Evolutionary conservation across 1,140 invertebrate genomes (phyloP).

Genomic region (Trichoplusia ni): DNA sequence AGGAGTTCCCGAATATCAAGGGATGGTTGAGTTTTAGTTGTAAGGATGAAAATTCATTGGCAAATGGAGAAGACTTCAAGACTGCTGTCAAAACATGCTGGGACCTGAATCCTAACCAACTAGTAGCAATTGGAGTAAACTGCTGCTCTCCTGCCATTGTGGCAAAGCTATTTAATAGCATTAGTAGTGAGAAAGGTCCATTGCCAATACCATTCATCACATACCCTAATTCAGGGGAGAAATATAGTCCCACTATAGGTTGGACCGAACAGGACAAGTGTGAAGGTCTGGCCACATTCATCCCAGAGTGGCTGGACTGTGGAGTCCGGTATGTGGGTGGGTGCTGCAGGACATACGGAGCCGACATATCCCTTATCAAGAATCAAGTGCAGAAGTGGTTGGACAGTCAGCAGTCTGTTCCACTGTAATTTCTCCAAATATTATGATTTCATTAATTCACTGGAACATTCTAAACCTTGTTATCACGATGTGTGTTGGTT

Average conservation of each 20-base stretch:
- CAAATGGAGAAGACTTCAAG: conserved; percentile 89
- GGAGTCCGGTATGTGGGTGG: conserved; percentile 90
- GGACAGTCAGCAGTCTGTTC: too few species aligned
- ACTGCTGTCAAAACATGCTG: conserved; percentile 84
- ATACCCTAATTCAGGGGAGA: conserved; percentile 91
- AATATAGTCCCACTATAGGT: conserved; percentile 84
- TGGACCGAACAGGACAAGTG: conserved; percentile 82
- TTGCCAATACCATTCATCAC: conserved; percentile 85
- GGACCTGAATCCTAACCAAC: conserved; percentile 84
- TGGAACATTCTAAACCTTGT: too few species aligned
- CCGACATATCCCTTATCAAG: conserved; percentile 83
- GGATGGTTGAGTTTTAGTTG: conserved; percentile 93
- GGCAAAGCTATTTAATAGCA: conserved; percentile 82
- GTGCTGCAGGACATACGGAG: conserved; percentile 87
- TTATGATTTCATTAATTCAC: too few species aligned
- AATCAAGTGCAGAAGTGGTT: conserved; percentile 75
- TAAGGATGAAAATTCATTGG: conserved; percentile 82
- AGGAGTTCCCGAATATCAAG: conserved; percentile 86
- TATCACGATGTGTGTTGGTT: too few species aligned
- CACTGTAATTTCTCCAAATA: not conserved
- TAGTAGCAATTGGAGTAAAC: conserved; percentile 92
- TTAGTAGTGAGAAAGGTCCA: conserved; percentile 78
- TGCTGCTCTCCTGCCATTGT: conserved; percentile 85
- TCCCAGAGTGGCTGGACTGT: conserved; percentile 86
- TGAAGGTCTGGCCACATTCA: conserved; percentile 82